Base-by-base conservation (phyloP, 2,888 invertebrate genomes). In the Synergus japonicus region DNA sequence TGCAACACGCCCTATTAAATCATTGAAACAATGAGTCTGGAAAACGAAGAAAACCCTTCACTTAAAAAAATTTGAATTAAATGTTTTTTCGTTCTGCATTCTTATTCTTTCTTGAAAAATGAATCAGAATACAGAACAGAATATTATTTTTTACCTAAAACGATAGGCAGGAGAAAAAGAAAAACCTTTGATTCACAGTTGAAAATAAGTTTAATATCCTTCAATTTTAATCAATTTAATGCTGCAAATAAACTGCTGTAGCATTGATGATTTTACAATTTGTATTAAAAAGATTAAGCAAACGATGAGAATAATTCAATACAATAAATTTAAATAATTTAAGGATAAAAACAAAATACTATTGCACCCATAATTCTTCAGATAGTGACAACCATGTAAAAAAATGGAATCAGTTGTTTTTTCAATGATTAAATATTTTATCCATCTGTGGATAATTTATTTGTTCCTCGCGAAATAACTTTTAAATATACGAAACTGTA, bases 151-250 rank as follows among this genome's bases (percentile, higher is more conserved):
- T 37, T 37, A 37, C 37, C 37, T 37, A 5, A 37, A 37, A 37
- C 37, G 5, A 37, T 37, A 37, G 37, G 37, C 5, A 37, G 37
- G 37, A n/a, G n/a, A n/a, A 49, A 76, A 58, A 60, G 67, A 79
- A 78, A 76, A 78, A 22, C 12, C 13, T 46, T 8, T 69, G 15
- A 44, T 69, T 22, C 9, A 22, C 46, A 49, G 29, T 69, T 69
- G 49, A 49, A 69, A 49, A 69, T 49, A 69, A 29, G 69, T 69
- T 69, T 69, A 69, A 69, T 69, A 46, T 69, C 49, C 22, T 69
- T 29, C 8, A 69, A 69, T 69, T n/a, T 18, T 44, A 44, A 44
- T 66, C 15, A 66, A 66, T 44, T 66, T 66, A 18, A 18, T 18
- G 18, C 1, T n/a, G 66, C 66, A 66, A 44, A 43, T 66, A 9